Conservation (phyloP, 1,140 invertebrate genomes). For the Alviniconcha marisindica region DNA sequence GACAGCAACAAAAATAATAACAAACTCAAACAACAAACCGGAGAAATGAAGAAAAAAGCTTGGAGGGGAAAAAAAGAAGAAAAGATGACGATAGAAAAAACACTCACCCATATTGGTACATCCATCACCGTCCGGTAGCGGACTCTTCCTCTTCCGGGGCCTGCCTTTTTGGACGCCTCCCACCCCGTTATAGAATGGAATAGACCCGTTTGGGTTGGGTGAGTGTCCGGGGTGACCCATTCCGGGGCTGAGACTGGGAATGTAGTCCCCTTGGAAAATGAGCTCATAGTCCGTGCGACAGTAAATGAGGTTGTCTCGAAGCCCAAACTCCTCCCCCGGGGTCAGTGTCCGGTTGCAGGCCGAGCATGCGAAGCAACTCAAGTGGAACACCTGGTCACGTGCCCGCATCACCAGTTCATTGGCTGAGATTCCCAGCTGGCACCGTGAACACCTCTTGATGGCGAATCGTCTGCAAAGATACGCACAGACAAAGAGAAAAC, state of each 20-base stretch:
- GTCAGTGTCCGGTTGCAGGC: conserved; percentile 83
- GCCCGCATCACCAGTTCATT: conserved; percentile 84
- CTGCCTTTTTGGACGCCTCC: conserved; percentile 86
- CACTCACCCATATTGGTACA: conserved; percentile 56
- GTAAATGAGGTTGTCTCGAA: conserved; percentile 76
- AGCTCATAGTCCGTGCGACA: conserved; percentile 77
- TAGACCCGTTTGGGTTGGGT: background rate
- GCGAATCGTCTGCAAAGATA: conserved; percentile 73
- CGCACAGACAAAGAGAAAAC: conserved; percentile 33
- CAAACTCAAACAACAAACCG: background rate
- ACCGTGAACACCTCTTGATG: conserved; percentile 87
- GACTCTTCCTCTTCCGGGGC: conserved; percentile 57
- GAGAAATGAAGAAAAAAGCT: too few species aligned
- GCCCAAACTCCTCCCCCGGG: conserved; percentile 90
- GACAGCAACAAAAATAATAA: conserved; percentile 3
- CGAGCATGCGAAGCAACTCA: conserved; percentile 72
- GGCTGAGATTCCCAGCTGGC: conserved; percentile 87
- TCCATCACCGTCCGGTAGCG: conserved; percentile 51
- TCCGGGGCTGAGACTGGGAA: conserved; percentile 56
- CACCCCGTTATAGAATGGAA: conserved; percentile 83
- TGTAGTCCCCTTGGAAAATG: conserved; percentile 64
- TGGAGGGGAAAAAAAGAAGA: background rate
- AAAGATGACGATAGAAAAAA: background rate
- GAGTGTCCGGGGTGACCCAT: conserved; percentile 36
- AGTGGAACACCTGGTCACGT: conserved; percentile 76